These are phyloP conservation scores for Parnassius smintheus DNA, from an alignment of 2,888 invertebrate genomes.

Conservation along the genomic window DNA sequence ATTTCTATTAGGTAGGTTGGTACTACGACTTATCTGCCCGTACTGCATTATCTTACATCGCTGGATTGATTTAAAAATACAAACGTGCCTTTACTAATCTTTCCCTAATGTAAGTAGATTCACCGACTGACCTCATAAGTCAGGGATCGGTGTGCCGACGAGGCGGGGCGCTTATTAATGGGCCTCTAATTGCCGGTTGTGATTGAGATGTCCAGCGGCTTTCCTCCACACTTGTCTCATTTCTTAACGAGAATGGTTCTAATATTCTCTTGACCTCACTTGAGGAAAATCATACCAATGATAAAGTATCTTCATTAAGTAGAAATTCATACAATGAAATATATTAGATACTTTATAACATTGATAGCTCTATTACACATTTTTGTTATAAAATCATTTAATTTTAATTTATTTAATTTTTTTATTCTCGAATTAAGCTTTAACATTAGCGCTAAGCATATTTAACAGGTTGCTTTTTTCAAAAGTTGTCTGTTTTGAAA, in stretches of 20 bases:
- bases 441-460: too few species aligned
- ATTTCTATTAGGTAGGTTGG: too few species aligned
- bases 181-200: conserved; percentile 23
- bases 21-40: too few species aligned
- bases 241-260: conserved; percentile 13
- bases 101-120: not conserved
- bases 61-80: too few species aligned
- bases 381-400: too few species aligned
- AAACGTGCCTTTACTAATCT: conserved; percentile 5
- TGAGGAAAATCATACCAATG: not conserved
- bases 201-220: conserved; percentile 21
- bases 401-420: too few species aligned
- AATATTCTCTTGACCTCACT: conserved; percentile 5
- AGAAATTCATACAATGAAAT: not conserved
- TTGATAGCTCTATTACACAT: too few species aligned
- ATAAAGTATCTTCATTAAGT: not conserved
- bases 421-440: too few species aligned
- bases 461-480: too few species aligned
- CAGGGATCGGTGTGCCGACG: conserved; percentile 29
- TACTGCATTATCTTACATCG: too few species aligned
- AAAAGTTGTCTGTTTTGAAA: too few species aligned
- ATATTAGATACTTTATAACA: too few species aligned
- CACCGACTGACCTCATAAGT: conserved; percentile 43
- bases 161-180: conserved; percentile 36
- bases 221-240: not conserved